Conservation (phyloP, 2,113 vertebrate genomes). For the Gobiocypris rarus region DNA sequence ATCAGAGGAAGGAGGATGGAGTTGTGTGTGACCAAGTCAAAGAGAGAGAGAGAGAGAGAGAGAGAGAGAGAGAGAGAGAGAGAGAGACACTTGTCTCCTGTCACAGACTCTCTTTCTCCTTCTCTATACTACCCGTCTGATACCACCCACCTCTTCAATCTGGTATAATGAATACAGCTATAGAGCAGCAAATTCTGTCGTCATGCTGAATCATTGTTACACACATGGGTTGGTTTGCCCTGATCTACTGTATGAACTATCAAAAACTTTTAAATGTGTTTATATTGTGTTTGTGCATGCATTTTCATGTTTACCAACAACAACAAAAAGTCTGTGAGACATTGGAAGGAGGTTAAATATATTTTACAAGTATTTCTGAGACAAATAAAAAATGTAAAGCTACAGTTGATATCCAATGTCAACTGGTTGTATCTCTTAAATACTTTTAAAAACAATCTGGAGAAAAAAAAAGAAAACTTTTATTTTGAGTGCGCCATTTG, state of each 20-base stretch:
- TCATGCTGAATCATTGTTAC: constrained; percentile 44
- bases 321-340: neutral
- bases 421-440: too few species aligned
- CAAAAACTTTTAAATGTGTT: neutral
- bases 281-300: neutral
- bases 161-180: constrained; percentile 56
- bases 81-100: neutral
- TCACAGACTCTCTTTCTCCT: neutral
- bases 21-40: constrained; percentile 9
- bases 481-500: too few species aligned
- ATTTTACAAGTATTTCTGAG: neutral
- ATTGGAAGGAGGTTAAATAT: neutral
- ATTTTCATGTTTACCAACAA: neutral
- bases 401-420: neutral
- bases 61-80: constrained; percentile 9
- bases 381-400: neutral
- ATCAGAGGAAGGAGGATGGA: constrained; percentile 52
- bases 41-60: constrained; percentile 20
- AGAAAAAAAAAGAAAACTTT: too few species aligned
- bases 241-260: neutral
- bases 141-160: constrained; percentile 55
- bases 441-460: too few species aligned
- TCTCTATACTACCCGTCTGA: constrained; percentile 26
- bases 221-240: neutral
- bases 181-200: constrained; percentile 48